Base-by-base conservation (phyloP, 2,797 vertebrate genomes). In the Calcarius lapponicus region DNA sequence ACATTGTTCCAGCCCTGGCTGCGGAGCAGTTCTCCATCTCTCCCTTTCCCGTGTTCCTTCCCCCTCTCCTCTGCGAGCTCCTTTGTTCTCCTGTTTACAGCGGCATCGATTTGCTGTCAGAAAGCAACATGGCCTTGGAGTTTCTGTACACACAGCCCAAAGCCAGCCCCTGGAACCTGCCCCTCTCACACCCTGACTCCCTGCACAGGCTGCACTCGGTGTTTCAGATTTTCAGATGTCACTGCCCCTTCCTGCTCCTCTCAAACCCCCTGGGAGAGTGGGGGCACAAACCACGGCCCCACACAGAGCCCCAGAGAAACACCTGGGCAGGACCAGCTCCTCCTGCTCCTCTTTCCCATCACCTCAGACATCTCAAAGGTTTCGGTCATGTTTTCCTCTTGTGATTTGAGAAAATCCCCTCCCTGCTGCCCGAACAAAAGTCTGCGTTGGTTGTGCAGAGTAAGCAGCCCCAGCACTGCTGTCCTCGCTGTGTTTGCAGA, bases 91-190 rank as follows among this genome's bases (percentile, higher is more conserved):
- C 0, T 94, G 90, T 95, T 96, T 96, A 91, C 95, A 92, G 95
- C 80, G 36, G 90, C 95, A 97, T 97, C 58, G 91, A 97, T 97
- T 97, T 96, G 80, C 93, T 97, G 95, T 96, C 96, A 96, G 94
- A 66, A 58, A 76, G 90, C 93, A 86, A 88, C 93, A 47, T 21
- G 54, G 96, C 93, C 86, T 92, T 93, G 93, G 84, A 94, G 90
- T 85, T 92, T 87, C 92, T 90, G 88, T 45, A 20, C 66, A 43
- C 71, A 29, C 50, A 42, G 92, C 60, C 21, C 26, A 22, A 62
- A 82, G 19, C 76, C 92, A 92, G 94, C 91, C 3, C 26, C 56
- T 47, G 88, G 66, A 96, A 88, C 90, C 65, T 67, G 90, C 80
- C 86, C 81, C 78, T 61, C 60, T 60, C n/a, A 3, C 71, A 26